Base-by-base conservation (phyloP, 2,888 invertebrate species). In the Ichneumon xanthorius region DNA sequence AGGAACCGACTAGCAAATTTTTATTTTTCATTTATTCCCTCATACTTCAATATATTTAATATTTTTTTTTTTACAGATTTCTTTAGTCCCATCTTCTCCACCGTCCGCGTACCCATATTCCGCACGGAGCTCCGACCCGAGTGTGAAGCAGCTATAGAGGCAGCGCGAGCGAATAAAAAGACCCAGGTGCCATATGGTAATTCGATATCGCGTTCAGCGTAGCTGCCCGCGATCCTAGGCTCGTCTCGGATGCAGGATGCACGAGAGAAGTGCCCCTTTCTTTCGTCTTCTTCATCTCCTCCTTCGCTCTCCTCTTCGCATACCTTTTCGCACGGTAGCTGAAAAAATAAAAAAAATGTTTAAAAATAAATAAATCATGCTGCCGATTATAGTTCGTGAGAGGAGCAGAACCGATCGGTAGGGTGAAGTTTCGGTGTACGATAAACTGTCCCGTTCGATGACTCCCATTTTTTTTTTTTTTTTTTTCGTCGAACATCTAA, bases 281-380 rank as follows among this genome's bases (percentile, higher is more conserved):
- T 53, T 53, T 72, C 65, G 73, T 79, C 78, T 82, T 80, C 65
- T 72, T 70, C 79, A 61, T 72, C 80, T 53, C 50, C 61, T 70
- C 75, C 55, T 50, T 75, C 37, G 16, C n/a, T 70, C 73, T 71
- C 71, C 26, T 37, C 40, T 37, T 40, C 53, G 80, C 76, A 77
- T 80, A 75, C 80, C 86, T 78, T 75, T 83, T 80, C 82, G 80
- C 86, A 90, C 92, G 87, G 91, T 92, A 90, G 92, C 90, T 71
- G 71, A 73, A 68, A 63, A 68, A 72, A 86, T 40, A 40, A 16
- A 77, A 86, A 77, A 11, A n/a, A 40, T 40, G 26, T 26, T 26
- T 16, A 16, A 26, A 78, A 86, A 26, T 26, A 78, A 80, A 40
- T 11, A 40, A 84, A 73, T 63, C 55, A 67, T 48, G 40, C 37